phyloP scores from a whole-genome alignment of 1,140 invertebrate genomes.

The Drosophila nasuta region DNA sequence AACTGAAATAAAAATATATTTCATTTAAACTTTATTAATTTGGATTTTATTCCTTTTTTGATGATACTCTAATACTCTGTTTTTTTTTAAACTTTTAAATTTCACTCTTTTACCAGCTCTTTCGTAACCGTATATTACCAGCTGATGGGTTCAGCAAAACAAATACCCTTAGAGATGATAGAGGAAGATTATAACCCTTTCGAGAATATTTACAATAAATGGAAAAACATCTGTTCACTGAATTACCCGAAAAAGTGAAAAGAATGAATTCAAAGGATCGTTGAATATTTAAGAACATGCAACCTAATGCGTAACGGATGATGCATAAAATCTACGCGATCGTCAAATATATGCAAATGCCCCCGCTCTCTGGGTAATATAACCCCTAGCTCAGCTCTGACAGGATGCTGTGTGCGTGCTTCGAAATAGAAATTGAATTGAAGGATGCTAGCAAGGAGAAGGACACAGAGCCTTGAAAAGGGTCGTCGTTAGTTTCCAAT shows the following conservation, averaged over 20 bases:
- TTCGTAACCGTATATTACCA: background rate
- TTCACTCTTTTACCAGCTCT: background rate
- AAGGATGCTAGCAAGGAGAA: conserved; percentile 5
- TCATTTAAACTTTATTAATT: no score
- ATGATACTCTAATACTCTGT: no score
- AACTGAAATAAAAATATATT: no score
- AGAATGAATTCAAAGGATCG: conserved; percentile 45
- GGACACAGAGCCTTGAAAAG: conserved; percentile 19
- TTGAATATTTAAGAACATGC: conserved; percentile 39
- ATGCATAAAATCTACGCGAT: conserved; percentile 23
- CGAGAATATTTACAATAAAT: background rate
- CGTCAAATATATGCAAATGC: conserved; percentile 45
- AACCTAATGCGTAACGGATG: conserved; percentile 38
- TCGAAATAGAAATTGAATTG: conserved; percentile 35
- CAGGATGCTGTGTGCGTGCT: conserved; percentile 71
- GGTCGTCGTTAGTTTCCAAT: conserved; percentile 10
- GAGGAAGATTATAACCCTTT: conserved; percentile 56
- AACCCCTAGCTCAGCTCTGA: conserved; percentile 4
- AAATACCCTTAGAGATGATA: background rate
- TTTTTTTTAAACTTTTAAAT: background rate
- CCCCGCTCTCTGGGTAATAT: background rate
- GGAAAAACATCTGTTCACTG: conserved; percentile 58
- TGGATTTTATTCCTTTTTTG: no score
- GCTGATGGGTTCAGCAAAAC: conserved; percentile 10
- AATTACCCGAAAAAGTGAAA: conserved; percentile 29